phyloP scores from a whole-genome alignment of 2,797 vertebrate genomes.

The Anguilla marmorata region DNA sequence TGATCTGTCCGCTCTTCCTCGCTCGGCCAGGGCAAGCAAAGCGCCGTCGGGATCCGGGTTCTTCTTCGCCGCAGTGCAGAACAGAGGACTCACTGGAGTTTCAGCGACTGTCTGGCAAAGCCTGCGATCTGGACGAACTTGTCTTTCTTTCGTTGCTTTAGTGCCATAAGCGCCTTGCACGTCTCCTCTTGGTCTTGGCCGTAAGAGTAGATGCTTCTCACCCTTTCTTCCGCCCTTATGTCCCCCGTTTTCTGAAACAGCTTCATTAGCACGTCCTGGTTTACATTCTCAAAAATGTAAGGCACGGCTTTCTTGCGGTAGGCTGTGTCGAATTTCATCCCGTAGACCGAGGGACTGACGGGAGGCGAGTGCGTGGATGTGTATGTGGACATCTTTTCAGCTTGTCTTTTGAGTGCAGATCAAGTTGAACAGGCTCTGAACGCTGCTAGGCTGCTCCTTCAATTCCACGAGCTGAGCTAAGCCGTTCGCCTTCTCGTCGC shows the following conservation, averaged over 20 bases:
- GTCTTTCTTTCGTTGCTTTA: slow-evolving; percentile 76
- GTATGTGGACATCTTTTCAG: slow-evolving; percentile 35
- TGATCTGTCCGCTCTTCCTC: neutral
- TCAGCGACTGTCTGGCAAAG: slow-evolving; percentile 71
- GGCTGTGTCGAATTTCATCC: slow-evolving; percentile 75
- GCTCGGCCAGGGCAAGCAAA: neutral
- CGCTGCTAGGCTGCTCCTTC: neutral
- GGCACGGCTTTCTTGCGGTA: slow-evolving; percentile 75
- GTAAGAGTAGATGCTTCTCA: slow-evolving; percentile 72
- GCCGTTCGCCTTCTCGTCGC: neutral
- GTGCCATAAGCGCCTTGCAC: slow-evolving; percentile 70
- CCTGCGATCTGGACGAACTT: slow-evolving; percentile 76
- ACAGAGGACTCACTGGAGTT: slow-evolving; percentile 21
- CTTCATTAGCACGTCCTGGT: slow-evolving; percentile 72
- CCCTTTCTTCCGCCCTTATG: slow-evolving; percentile 77
- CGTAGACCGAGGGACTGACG: slow-evolving; percentile 74
- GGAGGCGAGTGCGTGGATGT: slow-evolving; percentile 50
- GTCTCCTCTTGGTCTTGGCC: slow-evolving; percentile 77
- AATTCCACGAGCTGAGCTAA: neutral
- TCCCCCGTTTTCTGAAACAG: slow-evolving; percentile 80
- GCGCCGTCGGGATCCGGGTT: neutral
- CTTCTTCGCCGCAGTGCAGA: neutral
- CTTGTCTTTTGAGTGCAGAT: neutral
- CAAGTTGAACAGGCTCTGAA: neutral
- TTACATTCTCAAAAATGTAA: slow-evolving; percentile 80